Base-by-base conservation (phyloP, 2,113 vertebrate genomes). In the Ctenodactylus gundi region DNA sequence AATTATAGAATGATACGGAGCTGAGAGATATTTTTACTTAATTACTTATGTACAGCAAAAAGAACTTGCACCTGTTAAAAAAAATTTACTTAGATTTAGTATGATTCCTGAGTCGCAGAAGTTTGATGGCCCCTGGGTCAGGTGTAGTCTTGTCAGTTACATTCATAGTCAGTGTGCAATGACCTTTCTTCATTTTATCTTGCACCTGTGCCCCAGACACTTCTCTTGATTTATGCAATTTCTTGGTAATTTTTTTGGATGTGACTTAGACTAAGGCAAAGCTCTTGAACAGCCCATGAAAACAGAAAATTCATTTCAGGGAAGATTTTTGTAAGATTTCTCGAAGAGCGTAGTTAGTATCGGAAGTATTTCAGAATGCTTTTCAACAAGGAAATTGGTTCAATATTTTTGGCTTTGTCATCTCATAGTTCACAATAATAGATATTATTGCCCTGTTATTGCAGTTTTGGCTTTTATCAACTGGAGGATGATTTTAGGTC, bases 321-420 rank as follows among this genome's bases (percentile, higher is more conserved):
- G 68, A 94, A 92, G 91, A 83, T 78, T 95, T 96, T 94, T 77
- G 7, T 92, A 90, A 95, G 78, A 88, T 95, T 97, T 94, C 68
- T 92, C 51, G 91, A 96, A 85, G 60, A 92, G 73, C 60, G 65
- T 65, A 87, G 57, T 89, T 70, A 88, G 46, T 92, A 91, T 90
- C 68, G 88, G 83, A 96, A 97, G 77, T 97, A 94, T 89, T 92
- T 95, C 20, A 92, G 95, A 95, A 93, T 94, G 86, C 60, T 93
- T 95, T 96, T 94, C 39, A 41, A 72, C 29, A 72, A 64, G 89
- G 83, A 94, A 84, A 91, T 95, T 89, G 62, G 64, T 94, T 95
- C 65, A 95, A 9, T 82, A 36, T 81, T 94, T 95, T 94, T 95
- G 91, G 86, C 70, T 88, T 95, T 90, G 49, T 84, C 55, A 57